Base-by-base conservation (phyloP, 2,797 vertebrate genomes). In the Phylloscopus collybita region DNA sequence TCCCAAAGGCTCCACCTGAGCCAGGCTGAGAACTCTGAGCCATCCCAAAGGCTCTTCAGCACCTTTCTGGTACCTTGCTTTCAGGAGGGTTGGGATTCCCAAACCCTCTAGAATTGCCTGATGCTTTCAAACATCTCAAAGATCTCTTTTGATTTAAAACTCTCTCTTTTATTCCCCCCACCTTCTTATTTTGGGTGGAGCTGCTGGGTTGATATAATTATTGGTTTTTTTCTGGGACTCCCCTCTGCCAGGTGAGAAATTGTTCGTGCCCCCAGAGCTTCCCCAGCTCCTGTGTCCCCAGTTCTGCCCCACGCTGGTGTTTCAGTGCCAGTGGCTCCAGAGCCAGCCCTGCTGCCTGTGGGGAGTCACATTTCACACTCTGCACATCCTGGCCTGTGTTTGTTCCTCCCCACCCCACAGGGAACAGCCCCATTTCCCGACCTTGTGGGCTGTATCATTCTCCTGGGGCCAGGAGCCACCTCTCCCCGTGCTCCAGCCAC, bases 401-500 rank as follows among this genome's bases (percentile, higher is more conserved):
- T 9, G 13, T n/a, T 11, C 51, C 70, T 69, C 71, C 79, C 21
- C 60, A 74, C 34, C 74, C 72, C 32, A 19, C 6, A 36, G 71
- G 51, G 9, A 74, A 7, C 3, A 13, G 53, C 19, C 10, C 20
- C 75, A 60, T 29, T 6, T 36, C 62, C 50, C 21, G 72, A 0
- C 44, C 42, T 20, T 5, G 5, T 1, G 20, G 53, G 44, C 23
- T 16, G 2, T 7, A 13, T 3, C 0, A 9, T 47, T 80, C 47
- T n/a, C 36, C 74, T 7, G 13, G 53, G 13, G 17, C 34, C 40
- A 67, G 54, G 40, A 32, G 27, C 16, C 15, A 34, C 4, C 56
- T 71, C 16, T 84, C 7, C 45, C 16, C 3, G 1, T 38, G 27
- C 60, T 67, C 29, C 56, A 53, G 22, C 9, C 62, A 40, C n/a